Percentiles rank a stretch among this genome's conserved stretches.
Evolutionary conservation across 2,797 vertebrate species (phyloP).

Genomic region (Clamator glandarius): DNA sequence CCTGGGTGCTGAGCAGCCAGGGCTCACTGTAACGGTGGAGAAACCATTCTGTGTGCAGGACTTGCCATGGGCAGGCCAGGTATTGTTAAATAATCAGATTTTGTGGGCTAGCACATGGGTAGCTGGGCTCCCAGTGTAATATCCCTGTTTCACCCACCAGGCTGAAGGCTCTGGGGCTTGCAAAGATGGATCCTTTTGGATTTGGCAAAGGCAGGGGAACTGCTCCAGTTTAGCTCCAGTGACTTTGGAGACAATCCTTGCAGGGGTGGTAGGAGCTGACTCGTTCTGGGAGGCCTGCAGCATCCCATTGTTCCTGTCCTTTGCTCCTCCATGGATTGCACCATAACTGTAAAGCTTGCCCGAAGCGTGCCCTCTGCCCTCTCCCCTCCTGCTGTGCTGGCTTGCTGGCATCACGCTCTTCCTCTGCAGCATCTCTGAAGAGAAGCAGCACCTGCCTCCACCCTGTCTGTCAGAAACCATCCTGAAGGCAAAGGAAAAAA

Average conservation of each 20-base stretch:
- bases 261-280: no score
- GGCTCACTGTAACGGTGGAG: not conserved
- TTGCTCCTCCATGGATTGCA: not conserved
- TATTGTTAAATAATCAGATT: not conserved
- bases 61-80: not conserved
- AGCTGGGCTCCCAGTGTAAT: not conserved
- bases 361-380: not conserved
- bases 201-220: not conserved
- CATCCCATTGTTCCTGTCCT: no score
- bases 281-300: no score
- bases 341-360: not conserved
- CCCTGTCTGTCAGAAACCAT: not conserved
- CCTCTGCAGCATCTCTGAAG: not conserved
- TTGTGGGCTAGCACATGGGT: not conserved
- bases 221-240: not conserved
- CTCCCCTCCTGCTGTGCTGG: not conserved
- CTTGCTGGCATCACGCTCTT: not conserved
- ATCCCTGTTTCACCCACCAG: not conserved
- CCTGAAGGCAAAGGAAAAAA: not conserved
- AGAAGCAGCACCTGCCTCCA: not conserved
- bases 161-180: not conserved
- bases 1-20: not conserved
- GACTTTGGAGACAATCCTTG: not conserved
- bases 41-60: not conserved
- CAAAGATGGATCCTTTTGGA: not conserved